Conservation (phyloP, 1,140 invertebrate species). For the Melipona quadrifasciata region DNA sequence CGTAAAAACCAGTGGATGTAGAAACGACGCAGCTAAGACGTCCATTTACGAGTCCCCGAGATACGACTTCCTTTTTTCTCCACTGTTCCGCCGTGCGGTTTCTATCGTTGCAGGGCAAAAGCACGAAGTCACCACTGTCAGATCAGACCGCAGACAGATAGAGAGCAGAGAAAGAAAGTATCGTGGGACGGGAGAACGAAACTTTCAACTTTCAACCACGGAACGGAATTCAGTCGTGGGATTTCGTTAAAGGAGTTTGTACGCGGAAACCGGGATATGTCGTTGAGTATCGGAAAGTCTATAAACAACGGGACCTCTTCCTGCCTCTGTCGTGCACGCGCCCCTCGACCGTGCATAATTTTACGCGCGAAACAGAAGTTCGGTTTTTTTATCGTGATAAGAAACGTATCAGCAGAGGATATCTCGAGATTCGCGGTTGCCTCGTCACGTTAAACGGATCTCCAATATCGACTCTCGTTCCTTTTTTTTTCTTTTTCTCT, state of each 20-base stretch:
- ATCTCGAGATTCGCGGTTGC: not conserved
- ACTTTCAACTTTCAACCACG: constrained; percentile 14
- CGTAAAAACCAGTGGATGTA: constrained; percentile 7
- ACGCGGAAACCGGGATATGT: not conserved
- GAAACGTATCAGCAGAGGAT: not conserved
- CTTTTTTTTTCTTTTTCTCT: not conserved
- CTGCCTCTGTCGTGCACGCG: not conserved
- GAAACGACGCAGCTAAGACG: constrained; percentile 22
- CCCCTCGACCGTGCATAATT: not conserved
- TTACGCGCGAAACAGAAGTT: constrained; percentile 9
- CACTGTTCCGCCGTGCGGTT: not conserved
- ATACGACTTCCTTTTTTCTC: not conserved
- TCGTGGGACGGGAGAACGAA: not conserved
- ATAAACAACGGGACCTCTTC: constrained; percentile 16
- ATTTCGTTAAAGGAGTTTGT: constrained; percentile 37
- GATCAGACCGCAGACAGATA: not conserved
- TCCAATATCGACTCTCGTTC: constrained; percentile 2
- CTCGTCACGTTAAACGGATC: not conserved
- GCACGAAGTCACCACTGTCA: not conserved
- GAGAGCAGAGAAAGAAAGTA: not conserved
- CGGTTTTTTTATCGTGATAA: not conserved
- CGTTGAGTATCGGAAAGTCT: not conserved
- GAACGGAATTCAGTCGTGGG: not conserved
- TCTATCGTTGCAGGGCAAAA: not conserved
- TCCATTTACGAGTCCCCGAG: constrained; percentile 38